phyloP scores from a whole-genome alignment of 1,140 invertebrate genomes.

The Caenorhabditis inopinata region DNA sequence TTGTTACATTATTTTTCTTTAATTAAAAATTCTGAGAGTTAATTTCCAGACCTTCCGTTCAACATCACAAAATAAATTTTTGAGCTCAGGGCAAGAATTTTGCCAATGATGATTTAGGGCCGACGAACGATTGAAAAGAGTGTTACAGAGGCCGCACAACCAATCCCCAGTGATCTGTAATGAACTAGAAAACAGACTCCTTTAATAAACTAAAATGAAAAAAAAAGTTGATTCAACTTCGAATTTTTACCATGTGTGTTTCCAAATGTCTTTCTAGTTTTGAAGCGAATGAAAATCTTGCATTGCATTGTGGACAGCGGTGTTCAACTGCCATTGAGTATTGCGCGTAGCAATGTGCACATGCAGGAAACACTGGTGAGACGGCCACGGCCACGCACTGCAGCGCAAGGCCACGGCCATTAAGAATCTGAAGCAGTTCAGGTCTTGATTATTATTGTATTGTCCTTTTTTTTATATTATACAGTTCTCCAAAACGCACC shows the following conservation, averaged over 20 bases:
- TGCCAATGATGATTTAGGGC: background rate
- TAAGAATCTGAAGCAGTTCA: too few species aligned
- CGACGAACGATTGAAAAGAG: background rate
- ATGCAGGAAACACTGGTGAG: too few species aligned
- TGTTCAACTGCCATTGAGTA: background rate
- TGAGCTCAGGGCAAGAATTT: background rate
- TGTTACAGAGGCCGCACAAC: background rate
- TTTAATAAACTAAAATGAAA: too few species aligned
- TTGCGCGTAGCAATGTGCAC: too few species aligned
- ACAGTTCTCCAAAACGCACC: too few species aligned
- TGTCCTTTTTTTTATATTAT: too few species aligned
- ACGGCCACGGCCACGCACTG: too few species aligned
- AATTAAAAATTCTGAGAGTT: too few species aligned
- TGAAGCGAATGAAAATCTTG: background rate
- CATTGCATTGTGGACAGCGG: background rate
- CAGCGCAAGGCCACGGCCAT: too few species aligned
- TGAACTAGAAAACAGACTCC: too few species aligned
- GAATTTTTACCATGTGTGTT: background rate
- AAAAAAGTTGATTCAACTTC: background rate
- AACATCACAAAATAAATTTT: background rate
- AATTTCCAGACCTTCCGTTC: background rate
- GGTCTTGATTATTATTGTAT: too few species aligned
- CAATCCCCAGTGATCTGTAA: background rate
- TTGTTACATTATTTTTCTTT: too few species aligned
- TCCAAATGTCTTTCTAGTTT: background rate